Conservation (phyloP, 2,113 vertebrate genomes). For the Amia ocellicauda region DNA sequence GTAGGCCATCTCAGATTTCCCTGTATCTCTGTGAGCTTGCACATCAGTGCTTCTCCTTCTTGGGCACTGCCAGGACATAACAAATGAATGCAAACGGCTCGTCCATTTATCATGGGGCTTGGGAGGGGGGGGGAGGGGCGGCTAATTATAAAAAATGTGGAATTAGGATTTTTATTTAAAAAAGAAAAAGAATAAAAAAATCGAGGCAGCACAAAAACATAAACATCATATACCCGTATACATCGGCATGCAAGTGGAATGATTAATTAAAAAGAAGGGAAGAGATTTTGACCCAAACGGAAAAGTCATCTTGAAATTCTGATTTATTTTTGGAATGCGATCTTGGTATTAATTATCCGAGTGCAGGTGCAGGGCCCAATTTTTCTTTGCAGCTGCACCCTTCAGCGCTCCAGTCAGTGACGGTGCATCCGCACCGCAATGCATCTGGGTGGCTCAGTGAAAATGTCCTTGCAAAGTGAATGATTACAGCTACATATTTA, state of each 20-base stretch:
- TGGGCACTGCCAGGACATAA: constrained; percentile 46
- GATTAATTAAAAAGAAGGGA: constrained; percentile 63
- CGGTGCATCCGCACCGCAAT: constrained; percentile 4
- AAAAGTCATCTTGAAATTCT: constrained; percentile 74
- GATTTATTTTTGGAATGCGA: constrained; percentile 67
- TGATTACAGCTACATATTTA: constrained; percentile 54
- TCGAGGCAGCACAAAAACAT: constrained; percentile 40
- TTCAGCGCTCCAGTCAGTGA: constrained; percentile 20
- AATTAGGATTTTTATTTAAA: constrained; percentile 61
- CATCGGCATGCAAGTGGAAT: constrained; percentile 35
- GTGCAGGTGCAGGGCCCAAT: constrained; percentile 71
- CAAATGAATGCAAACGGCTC: constrained; percentile 71
- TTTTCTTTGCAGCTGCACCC: constrained; percentile 54
- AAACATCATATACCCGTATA: constrained; percentile 19
- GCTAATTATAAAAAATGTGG: constrained; percentile 61
- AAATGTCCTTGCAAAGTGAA: constrained; percentile 45
- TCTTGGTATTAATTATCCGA: constrained; percentile 69
- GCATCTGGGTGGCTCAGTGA: constrained; percentile 58
- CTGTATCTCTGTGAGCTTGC: no score
- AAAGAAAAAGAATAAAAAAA: no score
- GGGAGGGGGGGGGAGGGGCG: constrained; percentile 33
- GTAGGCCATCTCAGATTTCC: no score
- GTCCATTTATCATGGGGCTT: constrained; percentile 64
- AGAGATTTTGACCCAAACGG: constrained; percentile 74
- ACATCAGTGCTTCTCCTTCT: neutral